Percentiles rank a stretch among this genome's conserved stretches.
Evolutionary conservation across 1,140 invertebrate species (phyloP).

Genomic region (Vollenhovia emeryi): DNA sequence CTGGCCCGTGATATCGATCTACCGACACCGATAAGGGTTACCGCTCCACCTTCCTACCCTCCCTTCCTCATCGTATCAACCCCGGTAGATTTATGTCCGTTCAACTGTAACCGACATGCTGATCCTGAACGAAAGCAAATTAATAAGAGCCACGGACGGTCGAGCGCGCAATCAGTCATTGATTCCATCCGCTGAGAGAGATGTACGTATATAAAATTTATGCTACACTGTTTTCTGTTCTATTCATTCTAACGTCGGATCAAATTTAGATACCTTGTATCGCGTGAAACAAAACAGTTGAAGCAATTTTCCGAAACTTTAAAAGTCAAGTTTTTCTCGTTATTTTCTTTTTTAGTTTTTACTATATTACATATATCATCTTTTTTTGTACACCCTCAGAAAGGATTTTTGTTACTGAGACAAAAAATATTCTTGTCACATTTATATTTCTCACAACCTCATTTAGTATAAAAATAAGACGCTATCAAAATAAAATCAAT

Average conservation of each 20-base stretch:
- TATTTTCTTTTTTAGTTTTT: neutral
- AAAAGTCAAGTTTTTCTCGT: neutral
- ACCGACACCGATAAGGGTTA: constrained; percentile 78
- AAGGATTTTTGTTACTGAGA: too few relatives aligned
- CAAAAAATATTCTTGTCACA: too few relatives aligned
- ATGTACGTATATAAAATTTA: neutral
- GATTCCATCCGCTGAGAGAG: neutral
- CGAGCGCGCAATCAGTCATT: neutral
- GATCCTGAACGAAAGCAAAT: constrained; percentile 54
- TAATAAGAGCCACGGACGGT: constrained; percentile 59
- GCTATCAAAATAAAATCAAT: too few relatives aligned
- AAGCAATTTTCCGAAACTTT: neutral
- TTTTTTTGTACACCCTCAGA: too few relatives aligned
- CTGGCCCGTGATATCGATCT: constrained; percentile 80
- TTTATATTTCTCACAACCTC: too few relatives aligned
- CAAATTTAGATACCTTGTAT: neutral
- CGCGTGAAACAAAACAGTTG: neutral
- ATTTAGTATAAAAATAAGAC: too few relatives aligned
- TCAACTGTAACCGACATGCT: constrained; percentile 34
- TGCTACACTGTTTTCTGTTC: neutral
- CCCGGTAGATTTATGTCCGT: constrained; percentile 76
- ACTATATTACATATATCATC: neutral
- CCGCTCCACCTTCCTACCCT: neutral
- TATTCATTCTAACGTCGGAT: neutral
- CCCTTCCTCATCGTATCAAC: constrained; percentile 52